Conservation (phyloP, 2,113 vertebrate genomes). For the Zosterops hypoxanthus region DNA sequence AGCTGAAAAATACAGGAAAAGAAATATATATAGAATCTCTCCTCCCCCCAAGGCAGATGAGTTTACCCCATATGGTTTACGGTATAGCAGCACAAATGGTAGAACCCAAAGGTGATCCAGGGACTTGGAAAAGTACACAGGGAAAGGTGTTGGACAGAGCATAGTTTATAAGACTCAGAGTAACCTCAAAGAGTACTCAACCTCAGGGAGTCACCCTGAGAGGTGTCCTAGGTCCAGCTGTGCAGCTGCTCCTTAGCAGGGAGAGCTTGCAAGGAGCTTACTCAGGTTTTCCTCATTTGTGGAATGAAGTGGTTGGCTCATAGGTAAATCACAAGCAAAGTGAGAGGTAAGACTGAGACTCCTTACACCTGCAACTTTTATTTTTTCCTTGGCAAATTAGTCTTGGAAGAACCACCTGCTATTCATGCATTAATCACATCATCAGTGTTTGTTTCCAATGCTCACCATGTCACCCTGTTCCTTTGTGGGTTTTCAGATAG, state of each 20-base stretch:
- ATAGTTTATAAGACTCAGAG: not conserved
- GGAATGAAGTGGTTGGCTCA: not conserved
- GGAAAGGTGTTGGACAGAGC: not conserved
- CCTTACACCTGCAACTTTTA: not conserved
- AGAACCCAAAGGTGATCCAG: not conserved
- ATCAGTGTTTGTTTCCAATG: not conserved
- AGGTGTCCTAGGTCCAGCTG: not conserved
- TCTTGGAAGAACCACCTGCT: not conserved
- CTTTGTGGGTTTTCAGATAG: not conserved
- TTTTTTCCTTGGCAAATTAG: not conserved
- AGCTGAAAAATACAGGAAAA: not conserved
- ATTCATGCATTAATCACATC: not conserved
- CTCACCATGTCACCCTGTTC: not conserved
- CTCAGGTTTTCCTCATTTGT: not conserved
- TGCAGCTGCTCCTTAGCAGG: not conserved
- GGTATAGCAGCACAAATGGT: not conserved
- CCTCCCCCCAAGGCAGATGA: not conserved
- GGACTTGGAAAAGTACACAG: not conserved
- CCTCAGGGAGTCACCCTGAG: not conserved
- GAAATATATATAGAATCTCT: not conserved
- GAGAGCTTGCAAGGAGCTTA: not conserved
- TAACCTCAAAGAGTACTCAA: not conserved
- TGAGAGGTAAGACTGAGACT: not conserved
- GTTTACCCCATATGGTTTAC: not conserved
- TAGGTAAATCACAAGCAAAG: not conserved